Conservation (phyloP, 2,888 invertebrate species). For the Microdon myrmicae region DNA sequence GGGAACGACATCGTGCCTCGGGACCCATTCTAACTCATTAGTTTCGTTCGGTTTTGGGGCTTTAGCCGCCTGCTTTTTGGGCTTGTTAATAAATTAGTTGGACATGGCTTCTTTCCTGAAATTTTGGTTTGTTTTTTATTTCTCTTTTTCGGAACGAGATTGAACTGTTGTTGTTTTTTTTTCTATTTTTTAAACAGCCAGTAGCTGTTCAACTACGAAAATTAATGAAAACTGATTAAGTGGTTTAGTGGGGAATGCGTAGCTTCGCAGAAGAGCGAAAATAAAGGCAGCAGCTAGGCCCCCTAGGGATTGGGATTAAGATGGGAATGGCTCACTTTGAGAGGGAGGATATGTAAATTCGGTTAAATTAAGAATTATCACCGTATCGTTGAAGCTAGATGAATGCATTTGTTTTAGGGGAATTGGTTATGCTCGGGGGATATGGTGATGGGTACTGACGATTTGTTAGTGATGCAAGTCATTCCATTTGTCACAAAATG, state of each 20-base stretch:
- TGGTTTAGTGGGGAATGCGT: conserved; percentile 27
- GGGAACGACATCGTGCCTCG: conserved; percentile 11
- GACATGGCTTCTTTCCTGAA: conserved; percentile 12
- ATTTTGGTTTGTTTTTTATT: neutral
- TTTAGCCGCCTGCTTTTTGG: too few species aligned
- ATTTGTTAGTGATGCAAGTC: too few species aligned
- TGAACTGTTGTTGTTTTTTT: conserved; percentile 5
- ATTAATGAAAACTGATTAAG: conserved; percentile 43
- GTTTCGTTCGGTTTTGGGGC: conserved; percentile 44
- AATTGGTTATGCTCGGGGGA: too few species aligned
- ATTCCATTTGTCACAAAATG: too few species aligned
- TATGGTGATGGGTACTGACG: too few species aligned
- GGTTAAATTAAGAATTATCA: too few species aligned
- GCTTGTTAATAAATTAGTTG: conserved; percentile 43
- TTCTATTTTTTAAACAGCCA: conserved; percentile 24
- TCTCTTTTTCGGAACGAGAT: neutral
- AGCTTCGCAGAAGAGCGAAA: conserved; percentile 15
- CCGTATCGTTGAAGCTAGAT: too few species aligned
- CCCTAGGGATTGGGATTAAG: too few species aligned
- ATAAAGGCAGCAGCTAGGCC: too few species aligned
- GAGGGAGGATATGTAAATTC: too few species aligned
- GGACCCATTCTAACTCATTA: conserved; percentile 28
- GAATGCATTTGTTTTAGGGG: too few species aligned
- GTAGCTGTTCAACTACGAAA: conserved; percentile 31
- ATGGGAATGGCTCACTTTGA: too few species aligned